Conservation (phyloP, 2,888 invertebrate species). For the Drosophila pegasa region DNA sequence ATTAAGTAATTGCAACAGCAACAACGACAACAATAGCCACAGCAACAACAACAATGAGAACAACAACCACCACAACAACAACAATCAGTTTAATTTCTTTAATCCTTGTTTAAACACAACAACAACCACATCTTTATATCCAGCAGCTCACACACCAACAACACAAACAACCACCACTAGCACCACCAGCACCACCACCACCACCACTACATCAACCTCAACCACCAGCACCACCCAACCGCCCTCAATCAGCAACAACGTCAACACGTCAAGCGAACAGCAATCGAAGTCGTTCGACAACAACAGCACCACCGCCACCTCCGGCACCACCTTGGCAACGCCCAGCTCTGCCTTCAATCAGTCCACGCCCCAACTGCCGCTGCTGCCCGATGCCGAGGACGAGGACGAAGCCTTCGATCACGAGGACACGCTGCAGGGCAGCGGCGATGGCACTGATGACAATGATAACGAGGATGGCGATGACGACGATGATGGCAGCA, state of each 20-base stretch:
- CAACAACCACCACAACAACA: constrained; percentile 26
- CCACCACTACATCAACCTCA: too few species aligned
- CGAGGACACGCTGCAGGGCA: constrained; percentile 40
- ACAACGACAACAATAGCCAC: constrained; percentile 9
- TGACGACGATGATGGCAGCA: constrained; percentile 53
- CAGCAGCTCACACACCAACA: constrained; percentile 70
- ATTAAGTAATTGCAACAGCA: constrained; percentile 21
- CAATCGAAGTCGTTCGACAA: neutral
- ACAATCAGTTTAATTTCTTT: constrained; percentile 31
- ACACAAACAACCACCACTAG: constrained; percentile 24
- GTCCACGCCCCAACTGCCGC: constrained; percentile 7
- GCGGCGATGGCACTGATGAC: constrained; percentile 45
- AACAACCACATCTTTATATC: constrained; percentile 72
- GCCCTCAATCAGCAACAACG: constrained; percentile 19
- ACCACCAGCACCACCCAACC: constrained; percentile 24
- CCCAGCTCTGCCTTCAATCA: constrained; percentile 16
- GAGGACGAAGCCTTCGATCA: constrained; percentile 18
- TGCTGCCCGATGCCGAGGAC: constrained; percentile 12
- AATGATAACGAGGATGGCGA: constrained; percentile 42
- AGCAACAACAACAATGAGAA: constrained; percentile 22
- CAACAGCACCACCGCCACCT: constrained; percentile 18
- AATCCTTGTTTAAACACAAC: constrained; percentile 52
- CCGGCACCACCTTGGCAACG: constrained; percentile 19
- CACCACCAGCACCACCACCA: constrained; percentile 20
- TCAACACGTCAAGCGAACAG: constrained; percentile 12